Evolutionary conservation across 2,888 invertebrate species (phyloP), one percentile per base, ranked within the genome.

Genomic region (Chalcis sispes): DNA sequence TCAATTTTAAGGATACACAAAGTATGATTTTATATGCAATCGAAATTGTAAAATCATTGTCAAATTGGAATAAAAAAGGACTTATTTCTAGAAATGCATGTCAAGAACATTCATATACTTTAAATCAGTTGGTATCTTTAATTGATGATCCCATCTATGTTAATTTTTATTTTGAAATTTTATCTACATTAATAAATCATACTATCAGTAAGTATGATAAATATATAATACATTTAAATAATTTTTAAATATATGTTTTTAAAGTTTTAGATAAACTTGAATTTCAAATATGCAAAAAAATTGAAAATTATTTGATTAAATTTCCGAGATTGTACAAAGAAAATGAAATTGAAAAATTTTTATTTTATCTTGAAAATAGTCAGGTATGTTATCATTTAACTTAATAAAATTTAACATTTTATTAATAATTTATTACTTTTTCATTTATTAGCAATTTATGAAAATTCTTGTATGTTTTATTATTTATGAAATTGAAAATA

Each of bases 161-260:
- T 4, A 80, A 84, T 74, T 80, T 87, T 23, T 85, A 84, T 72
- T 83, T 85, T 48, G 81, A 81, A 70, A 62, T 86, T n/a, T 79
- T 86, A 18, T 80, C 86, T 74, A 65, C 82, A 8, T 79, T 83
- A 27, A 72, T 80, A 52, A 76, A 80, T 20, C 81, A 79, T 61
- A 61, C 82, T 56, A 69, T 81, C 5, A 76, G 87, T 85, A 80
- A 82, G 81, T 81, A 65, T 40, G 32, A 36, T n/a, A 2, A 65
- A 25, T 67, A 20, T 54, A 59, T 27, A 2, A 23, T 56, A 62
- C 25, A 54, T 13, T 48, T 23, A 54, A 56, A 42, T 29, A 40
- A 18, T 46, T 32, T 48, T 46, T 48, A 69, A 67, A 42, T 23
- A 2, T 42, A 7, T 36, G 4, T 62, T 59, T 70, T 56, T 46